Percentiles rank a stretch among this genome's conserved stretches.
These are phyloP conservation scores for Hermetia illucens DNA, from an alignment of 1,140 invertebrate genomes.

Conservation along the genomic window DNA sequence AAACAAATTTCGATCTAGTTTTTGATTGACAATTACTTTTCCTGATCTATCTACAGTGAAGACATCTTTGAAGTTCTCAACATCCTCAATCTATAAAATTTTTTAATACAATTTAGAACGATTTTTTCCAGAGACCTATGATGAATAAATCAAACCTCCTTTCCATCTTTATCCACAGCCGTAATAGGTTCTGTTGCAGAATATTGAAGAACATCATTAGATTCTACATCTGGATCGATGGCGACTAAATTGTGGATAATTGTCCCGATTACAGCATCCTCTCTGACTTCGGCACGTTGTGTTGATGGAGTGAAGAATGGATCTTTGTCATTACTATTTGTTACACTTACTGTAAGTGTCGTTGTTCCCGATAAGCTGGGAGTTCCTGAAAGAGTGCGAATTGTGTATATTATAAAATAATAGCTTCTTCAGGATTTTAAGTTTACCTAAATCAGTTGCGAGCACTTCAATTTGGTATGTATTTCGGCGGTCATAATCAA, in stretches of 20 bases:
- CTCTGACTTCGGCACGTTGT: conserved; percentile 66
- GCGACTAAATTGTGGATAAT: conserved; percentile 59
- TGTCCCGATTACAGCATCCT: conserved; percentile 59
- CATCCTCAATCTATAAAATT: conserved; percentile 15
- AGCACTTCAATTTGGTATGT: conserved; percentile 65
- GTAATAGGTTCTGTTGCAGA: conserved; percentile 54
- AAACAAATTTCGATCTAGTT: conserved; percentile 25
- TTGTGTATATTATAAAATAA: too few species aligned
- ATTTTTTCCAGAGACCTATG: conserved; percentile 27
- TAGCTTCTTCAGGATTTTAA: too few species aligned
- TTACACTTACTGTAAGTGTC: conserved; percentile 57
- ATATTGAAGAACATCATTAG: conserved; percentile 52
- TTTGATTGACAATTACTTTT: conserved; percentile 45
- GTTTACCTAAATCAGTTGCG: conserved; percentile 59
- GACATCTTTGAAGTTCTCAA: conserved; percentile 46
- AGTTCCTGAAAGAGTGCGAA: conserved; percentile 38
- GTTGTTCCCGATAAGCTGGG: conserved; percentile 69
- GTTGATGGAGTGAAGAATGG: conserved; percentile 71
- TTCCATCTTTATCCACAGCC: conserved; percentile 70
- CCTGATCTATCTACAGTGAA: conserved; percentile 57
- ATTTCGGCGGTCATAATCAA: conserved; percentile 70
- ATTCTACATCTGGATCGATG: conserved; percentile 64
- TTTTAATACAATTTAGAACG: not conserved
- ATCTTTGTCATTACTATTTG: conserved; percentile 79
- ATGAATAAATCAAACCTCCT: conserved; percentile 40